phyloP scores from a whole-genome alignment of 1,140 invertebrate genomes.

The Colletes gigas region DNA sequence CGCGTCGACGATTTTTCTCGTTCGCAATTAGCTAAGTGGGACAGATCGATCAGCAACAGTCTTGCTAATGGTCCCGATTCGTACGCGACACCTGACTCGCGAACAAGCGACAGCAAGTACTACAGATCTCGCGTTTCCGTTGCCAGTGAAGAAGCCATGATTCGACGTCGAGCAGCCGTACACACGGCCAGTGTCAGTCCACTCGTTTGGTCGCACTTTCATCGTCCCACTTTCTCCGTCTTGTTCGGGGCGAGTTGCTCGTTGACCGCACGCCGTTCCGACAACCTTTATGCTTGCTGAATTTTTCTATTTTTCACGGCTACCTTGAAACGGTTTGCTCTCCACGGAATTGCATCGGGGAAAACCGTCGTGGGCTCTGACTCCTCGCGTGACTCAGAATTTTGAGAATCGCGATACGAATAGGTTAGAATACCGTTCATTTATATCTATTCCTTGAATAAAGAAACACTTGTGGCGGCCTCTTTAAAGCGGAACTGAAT shows the following conservation, averaged over 20 bases:
- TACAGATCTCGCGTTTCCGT: slow-evolving; percentile 26
- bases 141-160: slow-evolving; percentile 29
- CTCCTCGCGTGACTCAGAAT: not conserved
- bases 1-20: not conserved
- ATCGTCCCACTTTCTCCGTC: slow-evolving; percentile 79
- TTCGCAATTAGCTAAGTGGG: slow-evolving; percentile 31
- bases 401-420: not conserved
- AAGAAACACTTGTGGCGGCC: no score
- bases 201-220: slow-evolving; percentile 78
- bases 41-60: slow-evolving; percentile 7
- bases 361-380: not conserved
- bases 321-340: not conserved
- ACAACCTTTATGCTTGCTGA: slow-evolving; percentile 18
- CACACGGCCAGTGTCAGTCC: slow-evolving; percentile 39
- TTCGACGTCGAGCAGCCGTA: slow-evolving; percentile 14
- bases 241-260: slow-evolving; percentile 51
- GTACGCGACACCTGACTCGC: slow-evolving; percentile 7
- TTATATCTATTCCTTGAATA: no score
- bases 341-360: not conserved
- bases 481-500: no score
- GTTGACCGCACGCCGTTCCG: slow-evolving; percentile 41
- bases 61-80: slow-evolving; percentile 11
- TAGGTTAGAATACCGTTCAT: not conserved
- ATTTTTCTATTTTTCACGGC: not conserved
- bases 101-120: not conserved